Conservation (phyloP, 2,888 invertebrate species). For the Sarcophaga subvicina region DNA sequence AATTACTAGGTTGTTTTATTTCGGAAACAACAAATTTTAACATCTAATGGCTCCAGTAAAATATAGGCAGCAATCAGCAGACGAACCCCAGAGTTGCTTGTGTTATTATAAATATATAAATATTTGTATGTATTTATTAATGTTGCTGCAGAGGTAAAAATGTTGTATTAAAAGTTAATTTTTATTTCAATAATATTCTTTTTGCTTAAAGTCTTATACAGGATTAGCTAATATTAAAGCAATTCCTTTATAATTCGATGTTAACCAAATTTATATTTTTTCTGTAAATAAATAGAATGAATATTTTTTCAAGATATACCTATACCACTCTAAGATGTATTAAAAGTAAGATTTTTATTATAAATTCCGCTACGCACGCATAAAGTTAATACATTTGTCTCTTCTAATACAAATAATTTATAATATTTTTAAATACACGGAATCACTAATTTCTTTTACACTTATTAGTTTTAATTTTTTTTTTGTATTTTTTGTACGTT, state of each 20-base stretch:
- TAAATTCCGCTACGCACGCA: neutral
- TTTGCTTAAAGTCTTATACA: neutral
- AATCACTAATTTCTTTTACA: constrained; percentile 11
- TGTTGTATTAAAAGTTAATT: constrained; percentile 44
- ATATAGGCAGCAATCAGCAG: constrained; percentile 30
- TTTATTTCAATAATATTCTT: constrained; percentile 29
- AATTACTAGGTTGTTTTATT: constrained; percentile 24
- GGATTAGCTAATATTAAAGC: neutral
- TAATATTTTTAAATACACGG: neutral
- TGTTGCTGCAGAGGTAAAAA: constrained; percentile 54
- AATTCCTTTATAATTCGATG: neutral
- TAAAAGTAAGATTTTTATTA: neutral
- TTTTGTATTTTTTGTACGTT: constrained; percentile 47
- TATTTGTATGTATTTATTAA: neutral
- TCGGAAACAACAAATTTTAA: constrained; percentile 38
- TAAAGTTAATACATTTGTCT: neutral
- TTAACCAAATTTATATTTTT: neutral
- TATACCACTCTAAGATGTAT: constrained; percentile 1
- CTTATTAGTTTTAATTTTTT: neutral
- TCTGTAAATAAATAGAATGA: constrained; percentile 4
- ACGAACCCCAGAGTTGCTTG: constrained; percentile 47
- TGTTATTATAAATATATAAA: constrained; percentile 12
- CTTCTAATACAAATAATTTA: neutral
- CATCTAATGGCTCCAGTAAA: constrained; percentile 41
- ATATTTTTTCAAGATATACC: constrained; percentile 4